Percentiles rank a stretch among this genome's conserved stretches.
Evolutionary conservation across 2,113 vertebrate species (phyloP).

Genomic region (Leucoraja erinaceus): DNA sequence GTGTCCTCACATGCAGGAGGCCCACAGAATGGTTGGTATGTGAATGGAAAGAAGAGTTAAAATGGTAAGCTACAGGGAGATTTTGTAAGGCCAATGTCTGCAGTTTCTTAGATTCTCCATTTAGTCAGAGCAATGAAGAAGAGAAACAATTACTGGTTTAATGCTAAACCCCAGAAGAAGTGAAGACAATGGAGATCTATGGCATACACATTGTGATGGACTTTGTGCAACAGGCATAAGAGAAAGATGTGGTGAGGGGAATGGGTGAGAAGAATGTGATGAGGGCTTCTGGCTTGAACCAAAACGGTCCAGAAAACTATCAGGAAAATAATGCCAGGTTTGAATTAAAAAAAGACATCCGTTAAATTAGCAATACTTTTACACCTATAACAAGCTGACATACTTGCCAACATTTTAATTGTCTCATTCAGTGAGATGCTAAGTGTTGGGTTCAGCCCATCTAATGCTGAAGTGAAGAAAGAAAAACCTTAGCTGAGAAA

Average conservation of each 20-base stretch:
- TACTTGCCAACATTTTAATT: neutral
- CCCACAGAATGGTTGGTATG: too few species aligned
- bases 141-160: neutral
- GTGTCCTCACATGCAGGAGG: too few species aligned
- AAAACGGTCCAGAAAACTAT: neutral
- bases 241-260: neutral
- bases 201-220: neutral
- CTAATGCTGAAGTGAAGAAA: neutral
- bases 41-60: too few species aligned
- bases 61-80: too few species aligned
- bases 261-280: too few species aligned
- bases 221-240: too few species aligned
- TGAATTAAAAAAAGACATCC: neutral
- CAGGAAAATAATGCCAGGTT: neutral
- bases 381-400: neutral
- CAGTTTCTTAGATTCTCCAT: too few species aligned
- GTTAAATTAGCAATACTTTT: neutral
- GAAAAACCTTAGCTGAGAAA: neutral
- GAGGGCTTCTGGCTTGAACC: neutral
- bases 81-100: too few species aligned
- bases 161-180: neutral
- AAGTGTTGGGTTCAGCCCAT: neutral
- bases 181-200: neutral
- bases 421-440: neutral
- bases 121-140: too few species aligned